phyloP scores from a whole-genome alignment of 2,113 vertebrate genomes.

The Hassar affinis region DNA sequence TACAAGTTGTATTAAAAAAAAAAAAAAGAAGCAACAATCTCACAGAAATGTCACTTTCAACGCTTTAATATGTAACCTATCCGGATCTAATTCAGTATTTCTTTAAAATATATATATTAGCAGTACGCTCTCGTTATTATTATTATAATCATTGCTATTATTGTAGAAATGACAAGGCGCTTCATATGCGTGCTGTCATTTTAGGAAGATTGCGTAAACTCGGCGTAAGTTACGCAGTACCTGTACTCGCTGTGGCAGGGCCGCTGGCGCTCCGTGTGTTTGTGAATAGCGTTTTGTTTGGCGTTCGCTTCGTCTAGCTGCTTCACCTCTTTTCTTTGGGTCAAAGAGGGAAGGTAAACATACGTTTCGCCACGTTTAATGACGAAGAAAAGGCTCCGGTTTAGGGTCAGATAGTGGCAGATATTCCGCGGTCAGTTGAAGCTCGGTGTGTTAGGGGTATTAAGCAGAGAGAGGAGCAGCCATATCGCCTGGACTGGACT shows the following conservation, averaged over 20 bases:
- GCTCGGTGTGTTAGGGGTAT: not conserved
- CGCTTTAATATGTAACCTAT: not conserved
- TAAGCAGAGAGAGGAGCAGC: constrained; percentile 21
- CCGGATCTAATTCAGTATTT: not conserved
- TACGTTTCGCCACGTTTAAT: constrained; percentile 31
- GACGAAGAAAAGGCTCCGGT: not conserved
- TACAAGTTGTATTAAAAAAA: not conserved
- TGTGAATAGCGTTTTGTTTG: constrained; percentile 58
- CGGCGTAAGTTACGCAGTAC: not conserved
- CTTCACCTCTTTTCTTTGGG: constrained; percentile 54
- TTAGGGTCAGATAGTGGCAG: not conserved
- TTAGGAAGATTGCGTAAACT: constrained; percentile 32
- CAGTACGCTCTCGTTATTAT: not conserved
- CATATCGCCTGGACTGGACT: constrained; percentile 29
- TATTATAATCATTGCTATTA: not conserved
- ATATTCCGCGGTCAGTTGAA: not conserved
- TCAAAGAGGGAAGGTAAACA: constrained; percentile 68
- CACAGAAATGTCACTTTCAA: not conserved
- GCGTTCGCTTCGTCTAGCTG: constrained; percentile 45
- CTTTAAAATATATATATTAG: not conserved
- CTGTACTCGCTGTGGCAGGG: fast-evolving
- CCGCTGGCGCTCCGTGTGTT: constrained; percentile 17
- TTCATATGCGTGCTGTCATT: constrained; percentile 30
- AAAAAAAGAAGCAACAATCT: not conserved
- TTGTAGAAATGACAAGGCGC: no score